Base-by-base conservation (phyloP, 2,113 vertebrate genomes). In the Dicerorhinus sumatrensis region DNA sequence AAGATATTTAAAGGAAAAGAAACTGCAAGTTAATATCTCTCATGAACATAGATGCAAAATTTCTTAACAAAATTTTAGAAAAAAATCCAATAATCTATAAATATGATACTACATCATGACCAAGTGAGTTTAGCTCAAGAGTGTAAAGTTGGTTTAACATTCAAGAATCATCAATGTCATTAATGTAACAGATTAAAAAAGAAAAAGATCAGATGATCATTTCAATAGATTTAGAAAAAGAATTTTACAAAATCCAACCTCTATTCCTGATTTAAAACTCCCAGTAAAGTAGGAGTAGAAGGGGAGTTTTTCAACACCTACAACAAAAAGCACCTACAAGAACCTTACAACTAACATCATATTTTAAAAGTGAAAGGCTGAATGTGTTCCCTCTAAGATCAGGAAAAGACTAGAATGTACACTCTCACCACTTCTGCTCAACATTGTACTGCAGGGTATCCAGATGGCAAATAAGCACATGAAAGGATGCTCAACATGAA, bases 1-100 rank as follows among this genome's bases (percentile, higher is more conserved):
- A 54, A 58, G 7, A 54, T 65, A 60, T 39, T 58, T 36, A 58
- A 60, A 51, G 36, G 31, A 72, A 92, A 77, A 65, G n/a, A 76
- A 96, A 91, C 54, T 54, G 67, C 31, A 42, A 4, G 51, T 83
- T n/a, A 92, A 36, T 77, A 92, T 48, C 42, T 42, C 42, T 42
- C 48, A 27, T 89, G 70, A 84, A 65, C 36, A 84, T 29, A 46
- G 1, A 46, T 82, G 13, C 20, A 92, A 92, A 73, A 36, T 67
- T 89, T 82, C 77, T 76, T 85, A 69, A 54, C 10, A 62, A 39
- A 39, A 33, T 16, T 94, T 83, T 76, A 51, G 48, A 82, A 73
- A 89, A 91, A 76, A 82, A 54, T 31, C 29, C 33, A 94, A 9
- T n/a, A 80, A 94, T 94, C 48, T 80, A 75, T 67, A 56, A 92